Base-by-base conservation (phyloP, 2,113 vertebrate species). In the Oncorhynchus gorbuscha region DNA sequence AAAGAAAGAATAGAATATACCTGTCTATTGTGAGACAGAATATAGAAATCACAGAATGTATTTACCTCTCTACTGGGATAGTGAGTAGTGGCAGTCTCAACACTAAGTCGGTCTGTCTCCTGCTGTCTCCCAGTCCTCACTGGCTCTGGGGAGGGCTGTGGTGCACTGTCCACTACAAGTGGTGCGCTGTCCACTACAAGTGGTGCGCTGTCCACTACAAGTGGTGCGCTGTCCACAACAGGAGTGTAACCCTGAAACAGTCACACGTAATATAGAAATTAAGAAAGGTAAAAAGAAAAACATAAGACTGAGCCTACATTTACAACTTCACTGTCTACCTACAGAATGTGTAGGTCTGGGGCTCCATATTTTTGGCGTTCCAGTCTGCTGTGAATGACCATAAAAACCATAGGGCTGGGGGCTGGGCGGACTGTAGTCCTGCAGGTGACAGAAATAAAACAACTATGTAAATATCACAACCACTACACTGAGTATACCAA, bases 361-460 rank as follows among this genome's bases (percentile, higher is more conserved):
- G n/a, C 82, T 91, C 84, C 83, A 90, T 83, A 91, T 91, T 51
- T 79, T 85, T 61, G 90, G 89, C 3, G 88, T 89, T 71, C 28
- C 85, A 68, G 74, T 78, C 32, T 85, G 86, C 69, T 82, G 85
- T 28, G 80, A 22, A 61, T 81, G 79, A 76, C 59, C 70, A 39
- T 88, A 81, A 61, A 77, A 78, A 64, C 79, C 45, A 11, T 84
- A 30, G 18, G 82, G 78, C 49, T 79, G 81, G 49, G 80, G 72
- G 74, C 51, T 80, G 11, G 84, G 32, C 6, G 82, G 82, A 69
- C 85, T 89, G 85, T 84, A 90, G 58, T 88, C 83, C 91, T 92
- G 80, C 26, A 80, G 39, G 28, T 9, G 28, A 77, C 20, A 79
- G 2, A 81, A 64, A 67, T 32, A 82, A 74, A 30, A 16, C 65